Percentiles rank a stretch among this genome's conserved stretches.
Evolutionary conservation across 2,888 invertebrate genomes (phyloP).

Genomic region (Andrena flavipes): DNA sequence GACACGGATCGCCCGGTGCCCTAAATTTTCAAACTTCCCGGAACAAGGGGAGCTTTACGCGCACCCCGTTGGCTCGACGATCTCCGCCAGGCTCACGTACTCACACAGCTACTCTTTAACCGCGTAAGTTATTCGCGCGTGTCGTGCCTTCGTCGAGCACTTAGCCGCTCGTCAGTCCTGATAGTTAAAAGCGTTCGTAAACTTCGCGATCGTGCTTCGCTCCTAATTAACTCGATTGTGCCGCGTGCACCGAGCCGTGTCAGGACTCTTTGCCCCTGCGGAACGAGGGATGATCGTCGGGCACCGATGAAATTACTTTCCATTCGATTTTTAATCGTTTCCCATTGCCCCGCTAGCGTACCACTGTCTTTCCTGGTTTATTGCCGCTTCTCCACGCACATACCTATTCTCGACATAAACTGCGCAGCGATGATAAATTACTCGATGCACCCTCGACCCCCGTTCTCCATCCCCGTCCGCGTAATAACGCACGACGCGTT

Average conservation of each 20-base stretch:
- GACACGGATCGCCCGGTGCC: too few species aligned
- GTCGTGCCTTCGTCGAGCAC: background rate
- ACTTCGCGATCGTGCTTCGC: conserved; percentile 7
- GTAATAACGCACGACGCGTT: conserved; percentile 37
- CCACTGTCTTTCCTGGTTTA: background rate
- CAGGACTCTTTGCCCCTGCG: background rate
- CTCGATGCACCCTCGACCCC: conserved; percentile 5
- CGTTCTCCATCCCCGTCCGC: conserved; percentile 4
- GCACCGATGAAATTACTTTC: background rate
- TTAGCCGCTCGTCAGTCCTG: background rate
- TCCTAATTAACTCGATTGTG: conserved; percentile 24
- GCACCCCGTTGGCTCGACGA: too few species aligned
- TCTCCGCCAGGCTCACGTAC: too few species aligned
- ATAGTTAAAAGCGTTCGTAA: background rate
- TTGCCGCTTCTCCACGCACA: background rate
- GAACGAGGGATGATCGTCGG: background rate
- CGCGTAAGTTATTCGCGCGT: background rate
- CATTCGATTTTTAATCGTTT: background rate
- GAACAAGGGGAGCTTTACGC: too few species aligned
- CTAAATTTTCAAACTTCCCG: too few species aligned
- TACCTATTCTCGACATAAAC: background rate
- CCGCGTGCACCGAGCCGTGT: background rate
- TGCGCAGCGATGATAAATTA: conserved; percentile 38
- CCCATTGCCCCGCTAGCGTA: background rate
- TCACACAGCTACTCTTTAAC: too few species aligned